Evolutionary conservation across 2,888 invertebrate species (phyloP).

Genomic region (Suillia variegata): DNA sequence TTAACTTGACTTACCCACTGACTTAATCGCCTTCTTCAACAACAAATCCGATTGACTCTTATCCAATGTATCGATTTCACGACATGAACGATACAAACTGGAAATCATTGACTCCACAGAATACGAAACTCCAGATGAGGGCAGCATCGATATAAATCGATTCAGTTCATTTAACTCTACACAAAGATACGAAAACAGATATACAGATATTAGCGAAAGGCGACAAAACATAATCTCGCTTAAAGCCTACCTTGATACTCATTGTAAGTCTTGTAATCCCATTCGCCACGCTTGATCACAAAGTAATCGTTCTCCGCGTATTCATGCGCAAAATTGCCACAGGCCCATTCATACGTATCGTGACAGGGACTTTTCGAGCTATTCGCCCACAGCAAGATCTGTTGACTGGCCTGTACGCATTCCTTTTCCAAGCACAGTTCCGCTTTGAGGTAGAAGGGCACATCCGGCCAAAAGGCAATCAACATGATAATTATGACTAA

Average conservation of each 20-base stretch:
- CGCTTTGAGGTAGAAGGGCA: constrained; percentile 56
- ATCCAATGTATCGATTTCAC: constrained; percentile 56
- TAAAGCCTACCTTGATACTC: constrained; percentile 56
- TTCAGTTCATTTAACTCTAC: constrained; percentile 56
- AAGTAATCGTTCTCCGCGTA: constrained; percentile 54
- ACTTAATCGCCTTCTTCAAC: constrained; percentile 53
- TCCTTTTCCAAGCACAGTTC: constrained; percentile 58
- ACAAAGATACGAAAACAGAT: neutral
- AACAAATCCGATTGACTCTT: constrained; percentile 56
- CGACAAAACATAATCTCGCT: neutral
- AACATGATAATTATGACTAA: constrained; percentile 54
- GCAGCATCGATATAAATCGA: constrained; percentile 57
- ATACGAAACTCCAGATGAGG: constrained; percentile 47
- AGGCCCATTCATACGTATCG: constrained; percentile 59
- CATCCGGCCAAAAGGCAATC: constrained; percentile 59
- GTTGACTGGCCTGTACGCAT: constrained; percentile 57
- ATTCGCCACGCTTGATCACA: constrained; percentile 59
- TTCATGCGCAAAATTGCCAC: constrained; percentile 57
- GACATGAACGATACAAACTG: constrained; percentile 55
- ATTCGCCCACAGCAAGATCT: constrained; percentile 58
- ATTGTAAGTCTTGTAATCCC: constrained; percentile 57
- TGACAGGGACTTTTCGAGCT: constrained; percentile 54
- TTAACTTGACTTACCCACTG: constrained; percentile 49
- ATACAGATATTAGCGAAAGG: neutral
- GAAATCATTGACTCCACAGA: constrained; percentile 58